Conservation (phyloP, 2,797 vertebrate species). For the Lycodopsis pacificus region DNA sequence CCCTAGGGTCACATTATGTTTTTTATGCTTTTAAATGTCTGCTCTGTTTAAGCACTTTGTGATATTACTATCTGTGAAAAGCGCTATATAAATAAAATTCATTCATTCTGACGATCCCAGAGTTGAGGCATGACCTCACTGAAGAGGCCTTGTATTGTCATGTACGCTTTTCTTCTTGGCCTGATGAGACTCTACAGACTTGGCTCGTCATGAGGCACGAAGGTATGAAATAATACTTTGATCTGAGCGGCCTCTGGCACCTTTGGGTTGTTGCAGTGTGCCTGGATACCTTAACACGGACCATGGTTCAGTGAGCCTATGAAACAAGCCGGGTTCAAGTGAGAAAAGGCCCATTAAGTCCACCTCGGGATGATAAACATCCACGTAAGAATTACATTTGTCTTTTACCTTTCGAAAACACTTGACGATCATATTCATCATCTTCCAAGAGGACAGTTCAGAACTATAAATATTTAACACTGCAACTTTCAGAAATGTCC, state of each 20-base stretch:
- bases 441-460: background rate
- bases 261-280: slow-evolving; percentile 3
- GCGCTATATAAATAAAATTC: too few species aligned
- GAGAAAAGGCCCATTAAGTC: background rate
- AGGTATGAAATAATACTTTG: slow-evolving; percentile 56
- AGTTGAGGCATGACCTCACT: slow-evolving; percentile 57
- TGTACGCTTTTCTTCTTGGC: slow-evolving; percentile 38
- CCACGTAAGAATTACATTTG: background rate
- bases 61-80: too few species aligned
- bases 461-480: background rate
- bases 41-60: too few species aligned
- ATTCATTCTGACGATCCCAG: too few species aligned
- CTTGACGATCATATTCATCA: background rate
- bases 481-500: slow-evolving; percentile 3
- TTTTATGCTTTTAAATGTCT: too few species aligned
- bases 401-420: background rate
- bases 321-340: slow-evolving; percentile 12
- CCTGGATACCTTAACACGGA: slow-evolving; percentile 9
- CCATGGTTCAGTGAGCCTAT: background rate
- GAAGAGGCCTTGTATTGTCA: slow-evolving; percentile 53
- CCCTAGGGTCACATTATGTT: too few species aligned
- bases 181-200: slow-evolving; percentile 49
- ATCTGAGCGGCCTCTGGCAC: slow-evolving; percentile 32
- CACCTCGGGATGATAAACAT: background rate
- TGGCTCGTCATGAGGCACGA: slow-evolving; percentile 27